phyloP scores from a whole-genome alignment of 64 coral and sea anemone genomes.

The Cladopsammia gracilis region DNA sequence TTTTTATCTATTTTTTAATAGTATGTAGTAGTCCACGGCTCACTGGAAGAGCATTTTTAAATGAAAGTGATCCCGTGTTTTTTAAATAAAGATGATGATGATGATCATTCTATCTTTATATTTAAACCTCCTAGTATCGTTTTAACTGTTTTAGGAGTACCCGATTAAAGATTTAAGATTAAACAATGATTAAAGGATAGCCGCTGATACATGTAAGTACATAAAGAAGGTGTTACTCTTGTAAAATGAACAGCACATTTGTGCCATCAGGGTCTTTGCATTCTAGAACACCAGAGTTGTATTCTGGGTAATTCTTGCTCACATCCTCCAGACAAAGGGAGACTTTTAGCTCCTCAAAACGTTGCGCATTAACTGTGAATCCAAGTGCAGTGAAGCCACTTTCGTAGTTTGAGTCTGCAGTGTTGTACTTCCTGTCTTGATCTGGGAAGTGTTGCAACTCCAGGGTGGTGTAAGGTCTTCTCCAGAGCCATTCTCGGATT shows the following conservation, averaged over 20 bases:
- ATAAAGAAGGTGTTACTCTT: neutral
- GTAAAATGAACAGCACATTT: slow-evolving; percentile 11
- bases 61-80: too few species aligned
- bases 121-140: too few species aligned
- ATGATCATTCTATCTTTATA: too few species aligned
- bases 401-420: neutral
- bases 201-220: too few species aligned
- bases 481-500: slow-evolving; percentile 77
- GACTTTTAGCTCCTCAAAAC: slow-evolving; percentile 20
- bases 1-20: too few species aligned
- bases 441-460: slow-evolving; percentile 55
- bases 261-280: slow-evolving; percentile 32
- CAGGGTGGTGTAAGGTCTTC: slow-evolving; percentile 61
- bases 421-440: neutral
- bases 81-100: too few species aligned
- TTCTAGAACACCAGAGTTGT: neutral
- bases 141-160: too few species aligned
- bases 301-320: slow-evolving; percentile 27
- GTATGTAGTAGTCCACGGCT: too few species aligned
- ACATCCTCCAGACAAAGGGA: neutral
- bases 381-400: slow-evolving; percentile 18
- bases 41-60: too few species aligned
- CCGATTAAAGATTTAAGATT: too few species aligned
- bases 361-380: neutral
- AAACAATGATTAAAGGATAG: too few species aligned